Evolutionary conservation across 2,113 vertebrate species (phyloP).

Genomic region (Semnornis frantzii): DNA sequence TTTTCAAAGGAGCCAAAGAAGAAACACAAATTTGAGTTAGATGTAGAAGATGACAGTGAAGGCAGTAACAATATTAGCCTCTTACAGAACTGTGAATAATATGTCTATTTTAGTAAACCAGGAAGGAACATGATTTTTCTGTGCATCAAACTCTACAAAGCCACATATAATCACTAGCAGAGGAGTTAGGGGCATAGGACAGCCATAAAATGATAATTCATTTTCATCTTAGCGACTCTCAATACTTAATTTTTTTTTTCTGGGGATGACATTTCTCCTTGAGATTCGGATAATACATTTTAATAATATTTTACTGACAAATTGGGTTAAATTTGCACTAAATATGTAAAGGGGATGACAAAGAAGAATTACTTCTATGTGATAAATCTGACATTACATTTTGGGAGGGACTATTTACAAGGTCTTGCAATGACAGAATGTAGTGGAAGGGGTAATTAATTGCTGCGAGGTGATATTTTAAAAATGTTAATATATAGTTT

Average conservation of each 20-base stretch:
- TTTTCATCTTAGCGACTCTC: not conserved
- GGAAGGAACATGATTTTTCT: not conserved
- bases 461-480: too few species aligned
- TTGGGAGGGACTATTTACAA: too few species aligned
- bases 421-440: too few species aligned
- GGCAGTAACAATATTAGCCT: not conserved
- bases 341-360: not conserved
- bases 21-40: not conserved
- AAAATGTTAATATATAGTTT: too few species aligned
- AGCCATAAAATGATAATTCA: not conserved
- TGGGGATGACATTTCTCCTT: not conserved
- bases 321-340: not conserved
- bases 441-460: too few species aligned
- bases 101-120: not conserved
- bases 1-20: not conserved
- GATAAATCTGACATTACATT: not conserved
- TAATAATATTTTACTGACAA: not conserved
- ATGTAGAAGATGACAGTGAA: not conserved
- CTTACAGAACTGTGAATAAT: not conserved
- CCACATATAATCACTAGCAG: not conserved
- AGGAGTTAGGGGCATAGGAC: not conserved
- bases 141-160: not conserved
- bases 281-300: not conserved
- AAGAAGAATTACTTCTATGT: not conserved
- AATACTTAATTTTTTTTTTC: not conserved